Base-by-base conservation (phyloP, 2,888 invertebrate species). In the Megamerina dolium region DNA sequence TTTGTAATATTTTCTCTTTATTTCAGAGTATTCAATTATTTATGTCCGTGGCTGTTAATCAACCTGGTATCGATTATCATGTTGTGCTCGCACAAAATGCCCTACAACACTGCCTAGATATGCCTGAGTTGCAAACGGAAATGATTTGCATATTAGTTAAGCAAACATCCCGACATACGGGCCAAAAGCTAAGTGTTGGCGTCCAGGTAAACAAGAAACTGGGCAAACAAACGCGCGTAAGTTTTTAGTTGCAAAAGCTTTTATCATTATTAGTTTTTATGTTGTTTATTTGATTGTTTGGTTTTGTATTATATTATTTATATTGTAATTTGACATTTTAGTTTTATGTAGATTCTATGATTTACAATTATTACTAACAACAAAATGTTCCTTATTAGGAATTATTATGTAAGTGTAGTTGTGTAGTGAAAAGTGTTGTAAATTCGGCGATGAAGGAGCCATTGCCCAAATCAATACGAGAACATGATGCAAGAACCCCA, bases 51-150 rank as follows among this genome's bases (percentile, higher is more conserved):
- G 86, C 90, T 33, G 88, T 97, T 56, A 94, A 95, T 73, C 89
- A 90, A 63, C 88, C 93, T 41, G 91, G 93, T 64, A 89, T 96
- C 59, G 96, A 97, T 75, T 94, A 95, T 74, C 96, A 97, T 74
- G 94, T 97, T 61, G 91, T 91, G 47, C 77, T 97, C 48, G 95
- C 95, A 13, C 96, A 96, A 79, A 94, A 94, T 72, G 91, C 95
- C 23, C 77, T 97, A 44, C 88, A 90, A 65, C 89, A 90, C 69
- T 94, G 94, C 69, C 77, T 96, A 48, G 89, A 90, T 59, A 84
- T 85, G 69, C 79, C 83, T 33, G 92, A 93, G 74, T 78, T 97
- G 54, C 93, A 92, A 70, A 87, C 92, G 64, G 96, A 97, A 77
- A 81, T 97, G 64, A 85, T 88, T 61, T 88, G 92, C 60, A 88